Evolutionary conservation across 2,113 vertebrate species (phyloP), one percentile per base, ranked within the genome.

Genomic region (Epinephelus fuscoguttatus): DNA sequence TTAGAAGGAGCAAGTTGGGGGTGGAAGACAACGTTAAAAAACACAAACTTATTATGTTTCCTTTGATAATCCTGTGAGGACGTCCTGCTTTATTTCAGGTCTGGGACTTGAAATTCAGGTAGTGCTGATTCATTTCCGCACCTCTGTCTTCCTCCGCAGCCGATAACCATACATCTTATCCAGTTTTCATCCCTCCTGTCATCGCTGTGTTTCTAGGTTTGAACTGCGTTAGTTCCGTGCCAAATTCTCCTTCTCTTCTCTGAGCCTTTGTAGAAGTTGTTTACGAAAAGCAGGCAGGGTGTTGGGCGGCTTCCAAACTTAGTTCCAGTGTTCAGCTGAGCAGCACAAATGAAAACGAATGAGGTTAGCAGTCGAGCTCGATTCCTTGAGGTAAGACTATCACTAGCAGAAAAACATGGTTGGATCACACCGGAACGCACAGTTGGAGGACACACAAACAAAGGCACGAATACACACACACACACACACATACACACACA

Each of bases 321-420:
- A 70, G 86, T 84, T 85, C 63, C 84, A 78, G 69, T 80, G 89
- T 85, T 91, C 79, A 84, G 74, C 73, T 69, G 42, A 88, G 87
- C 80, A 86, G 81, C 68, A 79, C 85, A 90, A 92, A 93, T 92
- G 81, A 89, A 91, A 92, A 90, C 25, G 27, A 89, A 89, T 84
- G 84, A 81, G 72, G 78, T 80, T 70, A 79, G 82, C 66, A 79
- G 83, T 68, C 27, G 15, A 56, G 75, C 75, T 70, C 21, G 63
- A 85, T 80, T 92, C 79, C 80, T 85, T 60, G 62, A 91, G 87
- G 90, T 89, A 75, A 84, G 63, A 84, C 84, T 82, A 87, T 82
- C 74, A 77, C 52, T 52, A 70, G 62, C 64, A 77, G 68, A 78
- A 86, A 91, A 84, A 83, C 55, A 50, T 42, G 60, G 23, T 25